These are phyloP conservation scores for Halictus ligatus DNA, from an alignment of 2,888 invertebrate species.

Conservation along the genomic window DNA sequence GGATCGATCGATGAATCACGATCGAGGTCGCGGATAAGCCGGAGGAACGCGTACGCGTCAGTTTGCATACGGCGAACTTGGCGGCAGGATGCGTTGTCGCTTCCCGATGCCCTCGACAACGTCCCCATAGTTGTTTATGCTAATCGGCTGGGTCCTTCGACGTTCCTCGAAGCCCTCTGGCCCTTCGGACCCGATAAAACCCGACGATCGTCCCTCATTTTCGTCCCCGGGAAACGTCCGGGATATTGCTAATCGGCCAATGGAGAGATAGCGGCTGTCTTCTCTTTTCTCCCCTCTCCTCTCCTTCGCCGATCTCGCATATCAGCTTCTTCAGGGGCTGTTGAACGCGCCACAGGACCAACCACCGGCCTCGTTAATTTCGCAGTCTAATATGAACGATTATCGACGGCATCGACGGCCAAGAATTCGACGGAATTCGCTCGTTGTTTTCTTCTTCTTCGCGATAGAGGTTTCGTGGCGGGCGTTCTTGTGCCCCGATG, in stretches of 20 bases:
- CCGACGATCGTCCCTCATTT: slow-evolving; percentile 69
- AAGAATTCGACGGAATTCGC: slow-evolving; percentile 7
- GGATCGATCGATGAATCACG: slow-evolving; percentile 69
- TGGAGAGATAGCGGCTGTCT: slow-evolving; percentile 59
- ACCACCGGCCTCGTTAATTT: slow-evolving; percentile 50
- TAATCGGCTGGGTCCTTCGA: slow-evolving; percentile 60
- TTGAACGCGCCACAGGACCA: slow-evolving; percentile 25
- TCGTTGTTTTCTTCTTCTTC: slow-evolving; percentile 3
- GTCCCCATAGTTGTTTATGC: slow-evolving; percentile 69
- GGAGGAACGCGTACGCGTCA: slow-evolving; percentile 47
- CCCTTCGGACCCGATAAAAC: slow-evolving; percentile 68
- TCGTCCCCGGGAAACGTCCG: slow-evolving; percentile 62
- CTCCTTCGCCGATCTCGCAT: slow-evolving; percentile 29
- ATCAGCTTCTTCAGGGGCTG: slow-evolving; percentile 71
- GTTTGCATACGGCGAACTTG: slow-evolving; percentile 47
- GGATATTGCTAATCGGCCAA: slow-evolving; percentile 70
- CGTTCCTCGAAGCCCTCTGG: neutral
- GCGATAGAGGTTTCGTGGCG: neutral
- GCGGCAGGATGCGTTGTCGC: slow-evolving; percentile 44
- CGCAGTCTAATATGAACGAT: slow-evolving; percentile 13
- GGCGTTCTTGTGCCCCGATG: neutral
- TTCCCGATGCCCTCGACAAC: slow-evolving; percentile 36
- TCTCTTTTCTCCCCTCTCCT: slow-evolving; percentile 9
- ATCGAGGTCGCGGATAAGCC: slow-evolving; percentile 64
- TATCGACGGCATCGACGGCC: slow-evolving; percentile 22